Conservation (phyloP, 2,888 invertebrate genomes). For the Eulithis testata region DNA sequence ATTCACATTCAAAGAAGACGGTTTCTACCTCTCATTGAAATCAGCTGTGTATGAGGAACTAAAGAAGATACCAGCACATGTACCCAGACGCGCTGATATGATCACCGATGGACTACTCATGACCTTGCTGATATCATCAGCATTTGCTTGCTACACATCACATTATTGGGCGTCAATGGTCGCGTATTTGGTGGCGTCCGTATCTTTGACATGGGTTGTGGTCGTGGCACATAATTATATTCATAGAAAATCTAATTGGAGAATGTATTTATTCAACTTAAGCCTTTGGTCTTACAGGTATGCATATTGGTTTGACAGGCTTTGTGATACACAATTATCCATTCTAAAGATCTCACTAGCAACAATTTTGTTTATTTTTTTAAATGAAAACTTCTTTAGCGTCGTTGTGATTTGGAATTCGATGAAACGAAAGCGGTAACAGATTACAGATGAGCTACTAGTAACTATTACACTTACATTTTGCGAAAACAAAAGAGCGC, state of each 20-base stretch:
- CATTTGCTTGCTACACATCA: constrained; percentile 52
- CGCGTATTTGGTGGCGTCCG: constrained; percentile 79
- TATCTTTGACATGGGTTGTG: constrained; percentile 84
- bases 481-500: too few species aligned
- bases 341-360: too few species aligned
- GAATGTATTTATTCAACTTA: constrained; percentile 31
- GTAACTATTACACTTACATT: too few species aligned
- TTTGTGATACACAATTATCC: too few species aligned
- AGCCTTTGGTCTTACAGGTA: constrained; percentile 35
- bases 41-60: constrained; percentile 82
- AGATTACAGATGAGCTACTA: too few species aligned
- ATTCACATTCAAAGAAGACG: constrained; percentile 89
- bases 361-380: too few species aligned
- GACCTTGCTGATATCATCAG: constrained; percentile 61
- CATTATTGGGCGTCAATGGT: constrained; percentile 51
- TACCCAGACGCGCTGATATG: constrained; percentile 57
- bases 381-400: too few species aligned
- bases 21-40: constrained; percentile 91
- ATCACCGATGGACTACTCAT: constrained; percentile 67
- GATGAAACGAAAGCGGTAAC: too few species aligned
- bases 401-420: too few species aligned
- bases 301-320: background rate
- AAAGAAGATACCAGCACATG: constrained; percentile 76
- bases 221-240: constrained; percentile 91
- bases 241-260: constrained; percentile 71